Base-by-base conservation (phyloP, 37 sponge, comb jelly and placozoan genomes). In the Cladorhizidae sp. region DNA sequence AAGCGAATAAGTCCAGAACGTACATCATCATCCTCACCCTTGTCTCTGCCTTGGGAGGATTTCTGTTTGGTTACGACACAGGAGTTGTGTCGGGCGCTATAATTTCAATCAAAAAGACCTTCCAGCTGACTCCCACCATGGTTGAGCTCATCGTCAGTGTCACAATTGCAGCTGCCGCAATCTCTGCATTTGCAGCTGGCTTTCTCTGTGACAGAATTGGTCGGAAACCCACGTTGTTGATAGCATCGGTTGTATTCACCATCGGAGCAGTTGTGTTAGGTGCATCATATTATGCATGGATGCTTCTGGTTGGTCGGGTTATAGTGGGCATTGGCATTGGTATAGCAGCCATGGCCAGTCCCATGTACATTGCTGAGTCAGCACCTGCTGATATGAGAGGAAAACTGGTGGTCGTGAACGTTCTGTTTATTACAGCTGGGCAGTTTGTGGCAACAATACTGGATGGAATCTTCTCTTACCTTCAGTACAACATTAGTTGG, bases 51-150 rank as follows among this genome's bases (percentile, higher is more conserved):
- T 55, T 82, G 22, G 97, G 97, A 1, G 97, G 97, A 57, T 93
- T 89, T 65, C 77, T 97, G 35, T 97, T 97, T 40, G 97, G 97
- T 38, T 97, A 97, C 75, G 97, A 97, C 74, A 97, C 97, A 0
- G 97, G 97, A 0, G 90, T 97, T 1, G 92, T 97, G 33, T 91
- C 95, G 12, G 97, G 97, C 3, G 94, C 97, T 51, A 88, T 97
- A 79, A 51, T 97, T 52, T 63, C 78, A 52, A 50, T 97, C 25
- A 78, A 55, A 1, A 59, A 51, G 18, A 55, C 40, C 17, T 94
- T 89, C 50, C 21, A 70, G 40, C 63, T 94, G 50, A 64, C 62
- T 35, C 39, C 81, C 33, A 14, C 50, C 23, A 77, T 78, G 83
- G 83, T 90, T 39, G 97, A 97, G 62, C 59, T 86, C 50, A 78